These are phyloP conservation scores for Siphonodentalium dalli DNA, from an alignment of 2,888 invertebrate genomes.

Conservation along the genomic window DNA sequence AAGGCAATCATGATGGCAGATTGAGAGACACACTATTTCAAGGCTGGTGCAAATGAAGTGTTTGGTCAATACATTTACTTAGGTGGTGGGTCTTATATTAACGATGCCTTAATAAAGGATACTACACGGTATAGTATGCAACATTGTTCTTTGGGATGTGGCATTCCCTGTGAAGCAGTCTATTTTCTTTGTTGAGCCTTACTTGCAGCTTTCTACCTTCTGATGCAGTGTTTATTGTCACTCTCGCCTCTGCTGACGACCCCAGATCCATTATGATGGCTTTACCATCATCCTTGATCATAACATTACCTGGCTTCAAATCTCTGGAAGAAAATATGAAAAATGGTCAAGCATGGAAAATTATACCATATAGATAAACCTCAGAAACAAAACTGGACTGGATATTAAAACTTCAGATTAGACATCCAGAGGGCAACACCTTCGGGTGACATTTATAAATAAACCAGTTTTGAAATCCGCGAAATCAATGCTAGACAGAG, in stretches of 20 bases:
- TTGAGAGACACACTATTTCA: no score
- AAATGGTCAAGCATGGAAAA: neutral
- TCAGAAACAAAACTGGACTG: neutral
- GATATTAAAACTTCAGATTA: neutral
- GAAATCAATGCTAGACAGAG: no score
- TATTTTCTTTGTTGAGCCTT: no score
- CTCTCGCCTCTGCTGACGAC: conserved; percentile 65
- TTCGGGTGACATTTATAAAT: no score
- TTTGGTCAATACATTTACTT: no score
- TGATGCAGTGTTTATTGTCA: conserved; percentile 59
- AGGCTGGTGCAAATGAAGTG: no score
- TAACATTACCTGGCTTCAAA: conserved; percentile 84
- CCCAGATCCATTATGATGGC: conserved; percentile 86
- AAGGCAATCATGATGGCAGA: no score
- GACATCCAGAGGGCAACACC: no score
- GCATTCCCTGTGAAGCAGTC: no score
- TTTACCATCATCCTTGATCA: conserved; percentile 74
- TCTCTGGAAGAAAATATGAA: conserved; percentile 71
- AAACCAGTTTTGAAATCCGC: no score
- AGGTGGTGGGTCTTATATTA: no score
- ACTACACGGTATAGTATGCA: neutral
- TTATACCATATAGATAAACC: neutral
- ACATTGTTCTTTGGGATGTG: neutral
- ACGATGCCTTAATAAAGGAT: no score
- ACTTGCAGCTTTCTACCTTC: conserved; percentile 63